Conservation (phyloP, 2,888 invertebrate species). For the Ariolimax columbianus region DNA sequence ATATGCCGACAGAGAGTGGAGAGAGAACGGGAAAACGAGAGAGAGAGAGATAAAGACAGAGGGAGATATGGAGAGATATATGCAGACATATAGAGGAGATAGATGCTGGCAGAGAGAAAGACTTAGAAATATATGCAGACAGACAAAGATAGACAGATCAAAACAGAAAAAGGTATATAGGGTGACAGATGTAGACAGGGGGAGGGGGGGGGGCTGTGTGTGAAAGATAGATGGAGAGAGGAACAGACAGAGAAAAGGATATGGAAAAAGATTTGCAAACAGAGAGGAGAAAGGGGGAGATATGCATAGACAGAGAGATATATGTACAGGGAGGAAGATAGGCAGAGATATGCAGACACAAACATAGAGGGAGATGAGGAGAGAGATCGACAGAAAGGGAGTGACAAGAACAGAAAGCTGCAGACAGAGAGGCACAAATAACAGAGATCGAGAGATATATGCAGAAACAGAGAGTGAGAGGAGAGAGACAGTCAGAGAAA, state of each 20-base stretch:
- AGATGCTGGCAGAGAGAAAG: too few relatives aligned
- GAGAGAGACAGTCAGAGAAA: too few relatives aligned
- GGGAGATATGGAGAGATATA: not conserved
- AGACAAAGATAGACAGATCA: too few relatives aligned
- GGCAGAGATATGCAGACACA: not conserved
- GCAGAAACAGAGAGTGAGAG: too few relatives aligned
- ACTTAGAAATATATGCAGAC: not conserved
- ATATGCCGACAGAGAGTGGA: not conserved
- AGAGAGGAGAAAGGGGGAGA: not conserved
- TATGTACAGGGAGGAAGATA: conserved; percentile 19
- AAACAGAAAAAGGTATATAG: not conserved
- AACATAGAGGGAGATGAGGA: not conserved
- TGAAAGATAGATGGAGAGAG: conserved; percentile 2
- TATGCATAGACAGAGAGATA: too few relatives aligned
- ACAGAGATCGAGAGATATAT: too few relatives aligned
- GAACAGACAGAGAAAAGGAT: not conserved
- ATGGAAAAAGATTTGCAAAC: not conserved
- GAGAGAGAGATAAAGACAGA: conserved; percentile 16
- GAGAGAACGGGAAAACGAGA: not conserved
- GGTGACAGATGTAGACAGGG: not conserved
- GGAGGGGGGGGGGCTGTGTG: conserved; percentile 9
- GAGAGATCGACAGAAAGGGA: too few relatives aligned
- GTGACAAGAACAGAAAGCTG: too few relatives aligned
- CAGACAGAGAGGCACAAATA: too few relatives aligned
- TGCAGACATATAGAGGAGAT: not conserved